Conservation (phyloP, 92 coral and sea anemone genomes). For the Plumapathes pennacea region DNA sequence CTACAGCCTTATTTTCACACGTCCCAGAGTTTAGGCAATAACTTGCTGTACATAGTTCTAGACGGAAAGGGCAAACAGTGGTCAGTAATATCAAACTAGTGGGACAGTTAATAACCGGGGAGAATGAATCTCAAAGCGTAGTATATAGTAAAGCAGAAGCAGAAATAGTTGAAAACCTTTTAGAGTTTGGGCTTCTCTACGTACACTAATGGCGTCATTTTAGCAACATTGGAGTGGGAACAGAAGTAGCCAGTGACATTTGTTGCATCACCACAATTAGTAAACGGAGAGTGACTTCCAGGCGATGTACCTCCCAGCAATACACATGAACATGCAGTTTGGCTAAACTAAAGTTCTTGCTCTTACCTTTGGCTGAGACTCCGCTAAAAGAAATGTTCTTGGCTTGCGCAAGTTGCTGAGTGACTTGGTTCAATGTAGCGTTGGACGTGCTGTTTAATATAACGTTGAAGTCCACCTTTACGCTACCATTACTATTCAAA, state of each 20-base stretch:
- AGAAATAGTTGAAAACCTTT: background rate
- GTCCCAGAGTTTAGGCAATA: conserved; percentile 60
- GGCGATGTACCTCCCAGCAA: too few species aligned
- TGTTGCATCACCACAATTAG: too few species aligned
- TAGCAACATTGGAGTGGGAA: too few species aligned
- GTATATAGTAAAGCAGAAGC: background rate
- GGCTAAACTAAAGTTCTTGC: background rate
- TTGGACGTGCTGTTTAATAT: conserved; percentile 42
- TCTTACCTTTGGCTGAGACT: conserved; percentile 42
- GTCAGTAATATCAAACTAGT: too few species aligned
- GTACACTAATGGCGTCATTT: too few species aligned
- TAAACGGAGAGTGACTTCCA: too few species aligned
- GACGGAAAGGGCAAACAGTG: background rate
- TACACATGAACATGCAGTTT: background rate
- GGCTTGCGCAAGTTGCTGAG: conserved; percentile 8
- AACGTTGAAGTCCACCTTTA: conserved; percentile 45
- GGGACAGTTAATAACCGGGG: too few species aligned
- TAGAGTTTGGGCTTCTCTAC: background rate
- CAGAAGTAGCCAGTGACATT: too few species aligned
- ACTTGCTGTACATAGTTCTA: conserved; percentile 66
- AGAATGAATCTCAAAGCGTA: too few species aligned
- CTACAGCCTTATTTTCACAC: conserved; percentile 31
- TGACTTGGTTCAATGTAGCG: conserved; percentile 27
- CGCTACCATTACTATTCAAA: conserved; percentile 64
- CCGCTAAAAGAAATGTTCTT: conserved; percentile 42